Evolutionary conservation across 2,888 invertebrate genomes (phyloP), one percentile per base, ranked within the genome.

Genomic region (Mesorhabditis belari): DNA sequence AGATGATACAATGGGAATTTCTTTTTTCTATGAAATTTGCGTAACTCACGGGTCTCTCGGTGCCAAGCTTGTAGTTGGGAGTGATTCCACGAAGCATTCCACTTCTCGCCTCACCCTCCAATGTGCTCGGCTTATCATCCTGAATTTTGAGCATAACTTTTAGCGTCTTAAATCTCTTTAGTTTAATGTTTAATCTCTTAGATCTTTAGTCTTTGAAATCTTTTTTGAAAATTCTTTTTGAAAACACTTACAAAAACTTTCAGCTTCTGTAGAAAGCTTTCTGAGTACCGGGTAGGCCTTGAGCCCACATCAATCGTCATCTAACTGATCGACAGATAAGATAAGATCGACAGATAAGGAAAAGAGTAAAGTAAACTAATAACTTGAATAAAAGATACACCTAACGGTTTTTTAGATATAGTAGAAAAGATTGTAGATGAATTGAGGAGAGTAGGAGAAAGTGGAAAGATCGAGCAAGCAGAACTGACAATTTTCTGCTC

Each of bases 51-150:
- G 77, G 74, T 49, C 63, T 61, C 17, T 69, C 75, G 35, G 72
- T 75, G 49, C 70, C 72, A 21, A 69, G 62, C 65, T 79, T 79
- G 64, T 77, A 79, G 63, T 66, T 71, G 54, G 79, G 79, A 4
- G 78, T 77, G 61, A 79, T 76, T 27, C 74, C 69, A 51, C 68
- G 62, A 52, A 75, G 66, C 24, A 66, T 65, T 17, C 69, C 70
- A 9, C 66, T 67, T 27, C 65, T 62, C 21, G 64, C 67, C 61
- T 62, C 62, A 12, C 71, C 74, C 53, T 70, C 61, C 56, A 64
- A 63, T 1, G 74, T 74, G 4, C 62, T 58, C 25, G 74, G 71
- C 25, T 61, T 58, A 57, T 69, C 74, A 58, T 72, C 70, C 74
- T 74, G 64, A 24, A 70, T 61, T 55, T 44, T 27, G 28, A 6